Base-by-base conservation (phyloP, 2,888 invertebrate species). In the Scelioninae gen. 1 region DNA sequence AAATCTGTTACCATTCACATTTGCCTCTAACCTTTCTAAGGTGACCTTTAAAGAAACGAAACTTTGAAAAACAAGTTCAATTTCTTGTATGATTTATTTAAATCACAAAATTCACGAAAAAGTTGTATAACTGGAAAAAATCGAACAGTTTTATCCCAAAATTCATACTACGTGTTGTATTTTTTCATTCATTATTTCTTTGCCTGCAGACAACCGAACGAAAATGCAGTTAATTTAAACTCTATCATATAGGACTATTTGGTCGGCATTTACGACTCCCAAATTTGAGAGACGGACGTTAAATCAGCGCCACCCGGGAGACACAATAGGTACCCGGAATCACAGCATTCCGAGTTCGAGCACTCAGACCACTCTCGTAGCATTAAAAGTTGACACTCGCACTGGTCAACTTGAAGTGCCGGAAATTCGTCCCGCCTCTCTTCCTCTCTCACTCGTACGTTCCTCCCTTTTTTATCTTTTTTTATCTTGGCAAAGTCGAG, bases 371-470 rank as follows among this genome's bases (percentile, higher is more conserved):
- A 84, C 69, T 84, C 55, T 49, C n/a, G 83, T 81, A 82, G 84
- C 86, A 87, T 88, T 87, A 87, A 88, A 88, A 88, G 86, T 88
- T 88, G 87, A 88, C 87, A 88, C 85, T 84, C 65, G 84, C 78
- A 62, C 80, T 74, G 83, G 84, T 83, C 81, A 86, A 87, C 84
- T 87, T 85, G 84, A 53, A 76, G 80, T 78, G 76, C 76, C 74
- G 76, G 85, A 85, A 84, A 80, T 84, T 82, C 62, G 47, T 38
- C 63, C n/a, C 63, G 45, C 60, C 63, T 31, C 56, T 16, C 62
- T 58, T 9, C 55, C 31, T 58, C 38, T 29, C 40, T 62, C 51
- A 45, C 40, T 38, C 55, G n/a, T 47, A n/a, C n/a, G 9, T 16
- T 55, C 56, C n/a, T 55, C 53, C 7, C 62, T 15, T 58, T 32